A percentile compares a stretch with the other conserved stretches of the same genome.
Evolutionary conservation across 1,140 invertebrate species (phyloP).

Genomic region (Mamestra configurata): DNA sequence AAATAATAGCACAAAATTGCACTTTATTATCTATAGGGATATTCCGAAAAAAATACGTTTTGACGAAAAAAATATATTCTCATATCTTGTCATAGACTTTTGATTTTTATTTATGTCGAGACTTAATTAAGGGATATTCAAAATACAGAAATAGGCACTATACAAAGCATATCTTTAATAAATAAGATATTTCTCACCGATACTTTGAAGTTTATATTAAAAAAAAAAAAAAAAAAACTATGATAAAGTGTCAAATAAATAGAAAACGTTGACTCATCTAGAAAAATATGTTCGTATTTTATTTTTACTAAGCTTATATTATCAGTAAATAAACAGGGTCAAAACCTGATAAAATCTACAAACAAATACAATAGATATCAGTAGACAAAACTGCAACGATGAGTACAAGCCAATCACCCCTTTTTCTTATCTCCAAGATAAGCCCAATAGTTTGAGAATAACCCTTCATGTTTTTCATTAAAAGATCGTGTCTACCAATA

Average conservation of each 20-base stretch:
- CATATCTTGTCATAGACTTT: too few relatives aligned
- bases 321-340: neutral
- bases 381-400: neutral
- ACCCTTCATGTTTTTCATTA: constrained; percentile 20
- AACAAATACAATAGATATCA: neutral
- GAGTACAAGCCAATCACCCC: neutral
- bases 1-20: neutral
- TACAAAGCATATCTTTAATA: too few relatives aligned
- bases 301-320: neutral
- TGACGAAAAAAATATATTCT: too few relatives aligned
- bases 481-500: neutral
- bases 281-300: neutral
- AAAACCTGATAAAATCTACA: constrained; percentile 8
- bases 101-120: too few relatives aligned
- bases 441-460: neutral
- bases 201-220: too few relatives aligned
- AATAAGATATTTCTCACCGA: too few relatives aligned
- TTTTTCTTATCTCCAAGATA: constrained; percentile 21
- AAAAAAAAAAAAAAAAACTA: too few relatives aligned
- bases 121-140: too few relatives aligned
- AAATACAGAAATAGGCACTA: too few relatives aligned
- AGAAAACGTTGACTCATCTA: neutral
- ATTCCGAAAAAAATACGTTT: neutral
- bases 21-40: neutral
- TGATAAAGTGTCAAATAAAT: neutral